Percentiles rank a stretch among this genome's conserved stretches.
These are phyloP conservation scores for Bambusicola thoracicus DNA, from an alignment of 2,113 vertebrate genomes.

Conservation along the genomic window DNA sequence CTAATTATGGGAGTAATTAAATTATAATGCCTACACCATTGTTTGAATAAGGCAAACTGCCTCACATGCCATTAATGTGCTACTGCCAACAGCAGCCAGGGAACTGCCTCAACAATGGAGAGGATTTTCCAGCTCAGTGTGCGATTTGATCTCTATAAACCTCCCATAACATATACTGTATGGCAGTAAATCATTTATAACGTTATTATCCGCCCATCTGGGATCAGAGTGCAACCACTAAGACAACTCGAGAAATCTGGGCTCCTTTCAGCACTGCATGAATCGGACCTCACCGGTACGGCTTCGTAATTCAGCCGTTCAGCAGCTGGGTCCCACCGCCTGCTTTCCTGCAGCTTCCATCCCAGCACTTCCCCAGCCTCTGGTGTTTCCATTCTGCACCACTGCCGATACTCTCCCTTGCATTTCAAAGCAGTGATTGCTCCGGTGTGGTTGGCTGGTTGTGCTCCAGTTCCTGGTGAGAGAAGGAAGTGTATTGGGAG, in stretches of 20 bases:
- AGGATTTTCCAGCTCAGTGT: constrained; percentile 56
- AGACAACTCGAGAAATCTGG: constrained; percentile 13
- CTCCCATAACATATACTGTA: constrained; percentile 10
- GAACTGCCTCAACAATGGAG: neutral
- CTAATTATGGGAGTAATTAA: constrained; percentile 6
- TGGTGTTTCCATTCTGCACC: neutral
- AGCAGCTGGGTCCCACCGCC: neutral
- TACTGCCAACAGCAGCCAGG: constrained; percentile 20
- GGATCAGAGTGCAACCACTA: neutral
- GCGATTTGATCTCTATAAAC: constrained; percentile 31
- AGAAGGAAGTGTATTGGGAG: neutral
- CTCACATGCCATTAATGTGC: neutral
- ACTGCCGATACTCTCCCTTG: neutral
- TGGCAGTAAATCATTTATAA: constrained; percentile 36
- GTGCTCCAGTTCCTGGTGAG: neutral
- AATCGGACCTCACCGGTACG: neutral
- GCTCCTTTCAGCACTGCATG: neutral
- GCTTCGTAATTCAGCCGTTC: neutral
- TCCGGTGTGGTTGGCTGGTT: neutral
- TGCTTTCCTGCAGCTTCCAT: neutral
- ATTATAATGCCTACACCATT: neutral
- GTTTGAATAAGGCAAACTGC: constrained; percentile 20
- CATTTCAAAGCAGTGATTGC: neutral
- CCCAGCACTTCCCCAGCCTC: neutral
- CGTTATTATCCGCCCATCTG: constrained; percentile 11